Base-by-base conservation (phyloP, 2,888 invertebrate species). In the Chymomyza procnemis region DNA sequence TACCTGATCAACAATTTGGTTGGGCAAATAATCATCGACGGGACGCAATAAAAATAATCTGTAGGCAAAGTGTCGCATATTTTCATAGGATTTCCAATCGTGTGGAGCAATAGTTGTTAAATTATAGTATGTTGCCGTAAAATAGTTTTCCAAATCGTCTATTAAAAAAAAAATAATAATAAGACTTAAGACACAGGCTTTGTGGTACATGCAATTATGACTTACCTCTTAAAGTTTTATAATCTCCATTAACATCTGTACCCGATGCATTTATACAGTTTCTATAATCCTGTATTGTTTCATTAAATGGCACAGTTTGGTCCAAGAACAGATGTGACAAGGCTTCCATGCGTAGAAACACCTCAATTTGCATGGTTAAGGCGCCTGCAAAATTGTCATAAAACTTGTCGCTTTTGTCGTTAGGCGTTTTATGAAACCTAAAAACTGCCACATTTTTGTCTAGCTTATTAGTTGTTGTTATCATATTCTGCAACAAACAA, bases 51-150 rank as follows among this genome's bases (percentile, higher is more conserved):
- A 93, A 82, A 97, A 95, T 89, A 97, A 97, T 79, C 96, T 94
- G 85, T 93, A 93, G 0, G 98, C 99, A 90, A 99, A 93, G 88
- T 96, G 95, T 69, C 98, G 93, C 99, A 99, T 99, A 91, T 97
- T 97, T 18, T 97, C 96, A 89, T 99, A 99, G 0, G 97, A 98
- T 90, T 96, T 96, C 97, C 99, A 99, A 91, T 99, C 98, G 79
- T 99, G 98, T 56, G 99, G 92, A 6, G 99, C 98, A 34, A 99
- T 97, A 1, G 99, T 97, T 1, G 99, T 99, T 82, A 99, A 92
- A 92, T 99, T 99, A 91, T 99, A 99, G 91, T 99, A 99, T 89
- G 96, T 97, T 76, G 94, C 95, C 85, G 98, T 97, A 75, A 99
- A 93, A 91, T 99, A 98, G 88, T 96, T 95, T 90, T 98, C 98